These are phyloP conservation scores for Lordiphosa andalusiaca DNA, from an alignment of 2,888 invertebrate genomes.

Conservation along the genomic window DNA sequence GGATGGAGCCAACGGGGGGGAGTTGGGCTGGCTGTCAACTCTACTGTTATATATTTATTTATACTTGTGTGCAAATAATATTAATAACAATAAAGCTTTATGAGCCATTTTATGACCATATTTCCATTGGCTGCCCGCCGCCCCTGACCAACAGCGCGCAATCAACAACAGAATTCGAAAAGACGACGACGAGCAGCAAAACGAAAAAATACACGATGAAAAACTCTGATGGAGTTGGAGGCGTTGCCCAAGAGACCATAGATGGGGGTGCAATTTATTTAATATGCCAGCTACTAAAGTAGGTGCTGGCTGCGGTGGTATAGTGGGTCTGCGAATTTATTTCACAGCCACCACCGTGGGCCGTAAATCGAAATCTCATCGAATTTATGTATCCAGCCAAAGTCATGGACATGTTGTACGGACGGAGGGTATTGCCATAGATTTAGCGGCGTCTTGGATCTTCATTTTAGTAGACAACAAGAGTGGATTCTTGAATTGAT, in stretches of 20 bases:
- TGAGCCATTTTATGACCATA: constrained; percentile 38
- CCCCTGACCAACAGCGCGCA: constrained; percentile 8
- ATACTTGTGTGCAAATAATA: constrained; percentile 41
- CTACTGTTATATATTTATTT: constrained; percentile 30
- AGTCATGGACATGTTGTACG: no score
- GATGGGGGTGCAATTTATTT: constrained; percentile 9
- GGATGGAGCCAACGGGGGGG: no score
- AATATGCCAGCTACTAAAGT: constrained; percentile 7
- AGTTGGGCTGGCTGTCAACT: constrained; percentile 34
- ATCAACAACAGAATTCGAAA: constrained; percentile 13
- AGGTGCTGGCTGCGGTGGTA: no score
- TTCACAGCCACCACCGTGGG: no score
- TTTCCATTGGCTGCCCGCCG: constrained; percentile 18
- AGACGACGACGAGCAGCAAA: not conserved
- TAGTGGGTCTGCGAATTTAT: no score
- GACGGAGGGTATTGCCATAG: no score
- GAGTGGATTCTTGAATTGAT: no score
- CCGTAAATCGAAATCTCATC: no score
- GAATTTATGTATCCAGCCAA: no score
- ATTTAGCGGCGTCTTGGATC: no score
- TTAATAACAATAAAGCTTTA: constrained; percentile 50
- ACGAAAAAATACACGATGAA: not conserved
- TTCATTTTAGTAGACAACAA: no score
- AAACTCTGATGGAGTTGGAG: constrained; percentile 1
- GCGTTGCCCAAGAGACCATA: constrained; percentile 1